These are phyloP conservation scores for Geophilus truncorum DNA, from an alignment of 2,888 invertebrate species.

Conservation along the genomic window DNA sequence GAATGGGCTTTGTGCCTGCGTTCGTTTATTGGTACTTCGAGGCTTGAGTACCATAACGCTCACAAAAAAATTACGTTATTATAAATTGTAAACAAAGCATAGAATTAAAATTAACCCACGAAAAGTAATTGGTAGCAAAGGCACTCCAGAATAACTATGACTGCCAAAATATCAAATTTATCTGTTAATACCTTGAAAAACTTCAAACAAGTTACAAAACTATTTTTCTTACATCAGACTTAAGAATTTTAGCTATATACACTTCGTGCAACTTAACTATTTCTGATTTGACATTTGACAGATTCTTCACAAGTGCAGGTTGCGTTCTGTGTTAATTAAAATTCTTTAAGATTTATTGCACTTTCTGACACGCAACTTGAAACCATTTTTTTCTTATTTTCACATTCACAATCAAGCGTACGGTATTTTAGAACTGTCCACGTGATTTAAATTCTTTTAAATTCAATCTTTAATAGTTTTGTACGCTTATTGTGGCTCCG, in stretches of 20 bases:
- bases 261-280: neutral
- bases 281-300: neutral
- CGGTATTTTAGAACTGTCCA: neutral
- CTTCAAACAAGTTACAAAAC: no score
- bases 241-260: no score
- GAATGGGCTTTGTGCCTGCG: slow-evolving; percentile 2
- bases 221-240: no score
- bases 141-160: no score
- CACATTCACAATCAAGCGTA: neutral
- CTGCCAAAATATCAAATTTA: no score
- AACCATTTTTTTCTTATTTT: neutral
- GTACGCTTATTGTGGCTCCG: neutral
- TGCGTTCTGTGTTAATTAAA: neutral
- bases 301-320: neutral
- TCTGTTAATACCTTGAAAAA: no score
- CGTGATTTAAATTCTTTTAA: neutral
- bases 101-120: no score
- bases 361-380: neutral
- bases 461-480: neutral
- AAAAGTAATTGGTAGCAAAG: no score
- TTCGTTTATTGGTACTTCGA: slow-evolving; percentile 4
- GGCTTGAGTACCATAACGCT: neutral
- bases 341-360: neutral
- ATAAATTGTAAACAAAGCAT: no score
- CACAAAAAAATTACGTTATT: no score